A percentile compares a stretch with the other conserved stretches of the same genome.
Evolutionary conservation across 2,888 invertebrate genomes (phyloP).

Genomic region (Branchipolynoe longqiensis): DNA sequence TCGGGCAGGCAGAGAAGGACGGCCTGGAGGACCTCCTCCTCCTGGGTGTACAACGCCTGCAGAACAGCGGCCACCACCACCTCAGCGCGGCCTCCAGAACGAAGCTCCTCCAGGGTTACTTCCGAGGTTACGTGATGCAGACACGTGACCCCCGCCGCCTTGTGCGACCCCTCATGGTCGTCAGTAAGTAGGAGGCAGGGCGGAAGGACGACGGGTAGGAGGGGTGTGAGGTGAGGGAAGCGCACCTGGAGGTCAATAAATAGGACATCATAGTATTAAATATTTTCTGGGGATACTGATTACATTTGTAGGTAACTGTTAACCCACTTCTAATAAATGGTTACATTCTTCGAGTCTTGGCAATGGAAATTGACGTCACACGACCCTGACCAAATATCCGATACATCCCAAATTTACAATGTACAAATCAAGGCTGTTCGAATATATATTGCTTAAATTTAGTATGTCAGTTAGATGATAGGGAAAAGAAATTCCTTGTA

Average conservation of each 20-base stretch:
- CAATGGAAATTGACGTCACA: no score
- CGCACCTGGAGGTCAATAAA: neutral
- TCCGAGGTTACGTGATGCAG: neutral
- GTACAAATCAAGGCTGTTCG: no score
- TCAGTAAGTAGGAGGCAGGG: conserved; percentile 8
- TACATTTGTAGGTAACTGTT: no score
- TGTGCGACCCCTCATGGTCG: conserved; percentile 12
- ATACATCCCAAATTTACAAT: no score
- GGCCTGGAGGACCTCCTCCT: neutral
- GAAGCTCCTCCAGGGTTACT: neutral
- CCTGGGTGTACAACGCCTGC: conserved; percentile 12
- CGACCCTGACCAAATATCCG: no score
- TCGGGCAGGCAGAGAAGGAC: neutral
- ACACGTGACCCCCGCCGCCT: neutral
- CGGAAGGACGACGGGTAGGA: conserved; percentile 13
- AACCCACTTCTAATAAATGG: no score
- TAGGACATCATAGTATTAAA: no score
- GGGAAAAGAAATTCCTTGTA: no score
- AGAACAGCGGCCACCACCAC: conserved; percentile 5
- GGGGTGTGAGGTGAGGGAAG: neutral
- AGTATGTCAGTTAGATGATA: no score
- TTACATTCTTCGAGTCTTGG: no score
- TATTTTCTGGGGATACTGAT: no score
- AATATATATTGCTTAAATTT: no score
- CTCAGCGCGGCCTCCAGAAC: neutral